A percentile compares a stretch with the other conserved stretches of the same genome.
phyloP scores from a whole-genome alignment of 2,888 invertebrate species.

The Lasioglossum marginatum region DNA sequence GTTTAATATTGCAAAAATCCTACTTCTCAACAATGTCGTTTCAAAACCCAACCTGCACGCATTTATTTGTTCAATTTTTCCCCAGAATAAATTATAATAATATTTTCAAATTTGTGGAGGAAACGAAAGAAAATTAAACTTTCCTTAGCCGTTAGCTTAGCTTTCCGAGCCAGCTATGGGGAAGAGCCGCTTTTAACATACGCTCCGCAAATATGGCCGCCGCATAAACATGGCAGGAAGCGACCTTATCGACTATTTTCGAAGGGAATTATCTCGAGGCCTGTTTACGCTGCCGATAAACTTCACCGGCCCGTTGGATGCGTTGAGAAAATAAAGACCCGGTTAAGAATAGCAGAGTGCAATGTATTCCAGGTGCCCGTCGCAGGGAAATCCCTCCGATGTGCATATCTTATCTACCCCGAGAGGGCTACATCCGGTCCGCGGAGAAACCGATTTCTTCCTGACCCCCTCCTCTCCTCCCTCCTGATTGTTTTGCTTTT shows the following conservation, averaged over 20 bases:
- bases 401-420: constrained; percentile 46
- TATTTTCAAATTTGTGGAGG: not conserved
- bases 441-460: not conserved
- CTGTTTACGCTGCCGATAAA: constrained; percentile 54
- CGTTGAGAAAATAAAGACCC: constrained; percentile 59
- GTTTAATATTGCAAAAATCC: no score
- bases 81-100: not conserved
- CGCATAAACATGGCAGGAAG: not conserved
- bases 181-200: not conserved
- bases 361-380: constrained; percentile 56
- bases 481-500: constrained; percentile 37
- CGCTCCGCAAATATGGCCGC: not conserved
- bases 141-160: no score
- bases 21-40: no score
- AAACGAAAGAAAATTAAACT: not conserved
- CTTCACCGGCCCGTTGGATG: constrained; percentile 14
- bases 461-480: not conserved
- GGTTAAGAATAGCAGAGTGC: constrained; percentile 61
- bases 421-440: constrained; percentile 24
- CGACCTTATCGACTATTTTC: constrained; percentile 39
- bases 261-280: constrained; percentile 52
- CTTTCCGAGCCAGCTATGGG: not conserved
- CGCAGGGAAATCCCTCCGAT: constrained; percentile 27
- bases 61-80: not conserved
- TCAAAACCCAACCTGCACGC: no score